Percentiles rank a stretch among this genome's conserved stretches.
Evolutionary conservation across 2,888 invertebrate species (phyloP).

Genomic region (Erebia aethiops): DNA sequence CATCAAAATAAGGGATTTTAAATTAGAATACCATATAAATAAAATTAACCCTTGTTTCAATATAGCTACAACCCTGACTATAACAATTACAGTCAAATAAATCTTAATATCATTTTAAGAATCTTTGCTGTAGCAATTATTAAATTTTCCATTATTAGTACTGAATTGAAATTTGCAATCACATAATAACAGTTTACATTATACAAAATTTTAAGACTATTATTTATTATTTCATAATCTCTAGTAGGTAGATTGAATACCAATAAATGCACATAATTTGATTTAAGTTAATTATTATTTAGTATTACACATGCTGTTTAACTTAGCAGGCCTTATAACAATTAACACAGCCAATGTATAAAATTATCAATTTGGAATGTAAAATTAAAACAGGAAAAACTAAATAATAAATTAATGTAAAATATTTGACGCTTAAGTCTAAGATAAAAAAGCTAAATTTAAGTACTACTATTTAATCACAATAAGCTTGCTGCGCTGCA

Average conservation of each 20-base stretch:
- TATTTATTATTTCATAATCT: not conserved
- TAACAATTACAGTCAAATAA: not conserved
- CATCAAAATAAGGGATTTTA: not conserved
- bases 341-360: constrained; percentile 68
- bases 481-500: constrained; percentile 72
- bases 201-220: constrained; percentile 5
- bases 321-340: constrained; percentile 35
- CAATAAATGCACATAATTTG: constrained; percentile 3
- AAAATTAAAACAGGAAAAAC: constrained; percentile 54
- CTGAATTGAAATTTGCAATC: not conserved
- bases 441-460: constrained; percentile 76
- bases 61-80: constrained; percentile 2
- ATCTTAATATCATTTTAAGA: not conserved
- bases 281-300: not conserved
- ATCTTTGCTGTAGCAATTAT: not conserved
- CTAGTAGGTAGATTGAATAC: constrained; percentile 3
- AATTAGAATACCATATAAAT: not conserved
- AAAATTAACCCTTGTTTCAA: not conserved
- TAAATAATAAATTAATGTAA: constrained; percentile 47
- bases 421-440: constrained; percentile 59
- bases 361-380: constrained; percentile 73
- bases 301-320: not conserved
- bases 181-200: not conserved
- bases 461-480: constrained; percentile 77
- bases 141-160: not conserved